Evolutionary conservation across 2,797 vertebrate genomes (phyloP), one percentile per base, ranked within the genome.

Genomic region (Delichon dasypus): DNA sequence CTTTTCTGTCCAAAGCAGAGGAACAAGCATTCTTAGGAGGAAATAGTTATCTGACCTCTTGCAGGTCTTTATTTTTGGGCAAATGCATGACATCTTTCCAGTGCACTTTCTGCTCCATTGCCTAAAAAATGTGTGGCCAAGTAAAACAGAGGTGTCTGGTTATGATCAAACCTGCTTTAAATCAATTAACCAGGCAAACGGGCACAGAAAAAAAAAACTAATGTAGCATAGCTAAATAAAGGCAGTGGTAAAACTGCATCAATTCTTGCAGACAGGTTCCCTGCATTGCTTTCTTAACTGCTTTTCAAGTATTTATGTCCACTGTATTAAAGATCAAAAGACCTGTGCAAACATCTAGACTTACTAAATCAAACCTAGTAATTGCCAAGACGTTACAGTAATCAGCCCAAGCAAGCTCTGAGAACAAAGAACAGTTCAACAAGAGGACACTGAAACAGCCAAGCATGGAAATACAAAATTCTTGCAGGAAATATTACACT

Each of bases 341-440:
- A 76, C 32, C 44, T 44, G 14, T 74, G 50, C 64, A 94, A 92
- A 62, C 58, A 90, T 72, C 58, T 40, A 88, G 62, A 74, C 61
- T 80, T 92, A 71, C 78, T 96, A 94, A 93, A 78, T 85, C 85
- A 90, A 93, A 76, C 27, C 34, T 42, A 74, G 50, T 77, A 80
- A 94, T 48, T 83, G 65, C 34, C 17, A 54, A 54, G 68, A 83
- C 68, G 3, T 92, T 93, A 72, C 16, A 89, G 17, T 61, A 71
- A 71, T 82, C 58, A 80, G 57, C n/a, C 19, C 61, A 75, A 89
- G 85, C 38, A 90, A 87, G 40, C 36, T 40, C 47, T 47, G n/a
- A 89, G 61, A 88, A 85, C 55, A 93, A 88, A 84, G 77, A 84
- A 81, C 30, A 58, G 77, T 85, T 93, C 81, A 95, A 25, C 30